Base-by-base conservation (phyloP, 2,888 invertebrate species). In the Kuschelorhynchus macadamiae region DNA sequence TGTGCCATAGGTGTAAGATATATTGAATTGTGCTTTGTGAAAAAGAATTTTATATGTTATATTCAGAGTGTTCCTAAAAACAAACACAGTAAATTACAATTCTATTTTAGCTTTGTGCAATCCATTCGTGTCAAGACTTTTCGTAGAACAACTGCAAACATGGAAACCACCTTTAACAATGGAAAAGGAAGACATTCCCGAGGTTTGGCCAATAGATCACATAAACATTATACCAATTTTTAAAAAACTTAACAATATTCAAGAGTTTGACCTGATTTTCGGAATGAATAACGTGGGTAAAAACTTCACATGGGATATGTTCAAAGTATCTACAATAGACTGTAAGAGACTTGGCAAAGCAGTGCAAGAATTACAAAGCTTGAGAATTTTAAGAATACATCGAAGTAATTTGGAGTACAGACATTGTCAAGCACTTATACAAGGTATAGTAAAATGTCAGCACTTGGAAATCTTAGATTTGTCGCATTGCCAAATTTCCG, bases 401-500 rank as follows among this genome's bases (percentile, higher is more conserved):
- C 84, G 87, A 36, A 89, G 89, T 73, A 87, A 86, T 72, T 78
- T 91, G 42, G 87, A 88, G 75, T 88, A 88, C 74, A 82, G 84
- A 0, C 88, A 88, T 78, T 86, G 86, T 0, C 89, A 88, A 62
- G 80, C 87, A 1, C 84, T 91, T 44, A 83, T 89, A 21, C 87
- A 88, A 76, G 84, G 86, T 47, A 62, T 78, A 16, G 65, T 79
- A 12, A 74, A 73, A 46, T 78, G 78, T 44, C 64, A 61, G 25
- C 73, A 85, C 73, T 81, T 90, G 25, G 85, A 86, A 70, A 88
- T 89, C 75, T 76, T 91, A 30, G 89, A 90, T 79, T 86, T 91
- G 50, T 90, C 89, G 66, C 88, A 90, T 77, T 91, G 90, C 77
- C 85, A 87, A 73, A 87, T 91, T 50, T 87, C 85, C 1, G 87